Conservation (phyloP, 2,797 vertebrate species). For the Gallinago solitaria region DNA sequence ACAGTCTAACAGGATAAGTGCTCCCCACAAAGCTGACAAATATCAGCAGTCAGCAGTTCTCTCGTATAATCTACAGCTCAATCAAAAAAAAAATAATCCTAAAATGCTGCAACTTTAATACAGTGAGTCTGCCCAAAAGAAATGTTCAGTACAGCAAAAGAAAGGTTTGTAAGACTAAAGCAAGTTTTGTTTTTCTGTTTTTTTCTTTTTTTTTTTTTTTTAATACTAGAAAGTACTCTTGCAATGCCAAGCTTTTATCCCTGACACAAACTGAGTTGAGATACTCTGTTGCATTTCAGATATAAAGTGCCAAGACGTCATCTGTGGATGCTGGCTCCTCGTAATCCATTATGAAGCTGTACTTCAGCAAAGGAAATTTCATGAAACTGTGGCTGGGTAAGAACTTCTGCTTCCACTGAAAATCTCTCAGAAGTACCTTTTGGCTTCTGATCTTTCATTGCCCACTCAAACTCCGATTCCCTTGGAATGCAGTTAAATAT, state of each 20-base stretch:
- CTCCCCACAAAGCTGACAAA: not conserved
- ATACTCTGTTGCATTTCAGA: not conserved
- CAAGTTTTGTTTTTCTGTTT: not conserved
- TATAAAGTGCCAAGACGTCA: not conserved
- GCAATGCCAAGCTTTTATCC: not conserved
- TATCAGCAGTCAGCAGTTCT: not conserved
- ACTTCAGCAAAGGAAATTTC: not conserved
- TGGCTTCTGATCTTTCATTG: not conserved
- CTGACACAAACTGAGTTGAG: not conserved
- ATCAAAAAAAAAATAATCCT: not conserved
- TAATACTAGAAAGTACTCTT: not conserved
- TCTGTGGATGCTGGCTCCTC: not conserved
- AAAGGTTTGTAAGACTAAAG: not conserved
- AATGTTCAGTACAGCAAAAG: not conserved
- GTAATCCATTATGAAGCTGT: not conserved
- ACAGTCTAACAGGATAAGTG: not conserved
- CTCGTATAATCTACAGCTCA: not conserved
- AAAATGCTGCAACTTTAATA: conserved; percentile 6
- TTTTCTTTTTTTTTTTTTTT: not conserved
- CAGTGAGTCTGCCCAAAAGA: not conserved
- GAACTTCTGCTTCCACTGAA: not conserved
- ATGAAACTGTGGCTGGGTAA: not conserved
- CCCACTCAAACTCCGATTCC: not conserved
- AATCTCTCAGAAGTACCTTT: not conserved
- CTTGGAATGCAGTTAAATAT: not conserved